Base-by-base conservation (phyloP, 2,113 vertebrate genomes). In the Mesoclemmys tuberculata region DNA sequence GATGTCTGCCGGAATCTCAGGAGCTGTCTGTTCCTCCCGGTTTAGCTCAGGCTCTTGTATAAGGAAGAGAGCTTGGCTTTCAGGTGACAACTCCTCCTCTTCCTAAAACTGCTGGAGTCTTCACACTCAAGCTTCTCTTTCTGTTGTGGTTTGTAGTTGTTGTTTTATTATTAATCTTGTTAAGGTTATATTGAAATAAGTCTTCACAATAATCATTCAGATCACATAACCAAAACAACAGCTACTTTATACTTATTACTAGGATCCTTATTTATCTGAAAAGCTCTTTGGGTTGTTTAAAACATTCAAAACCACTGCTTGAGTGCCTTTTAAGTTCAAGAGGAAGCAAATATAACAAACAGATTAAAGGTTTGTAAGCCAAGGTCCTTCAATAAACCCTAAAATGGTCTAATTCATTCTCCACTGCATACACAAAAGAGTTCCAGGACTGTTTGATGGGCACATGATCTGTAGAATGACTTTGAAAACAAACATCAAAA, bases 241-340 rank as follows among this genome's bases (percentile, higher is more conserved):
- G 61, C 80, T 96, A 48, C 90, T 94, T 89, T 38, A 51, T 92
- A 77, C 75, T 61, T 38, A 71, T 77, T 89, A 75, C 85, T 74
- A 56, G 89, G 83, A 77, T 64, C 85, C 54, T 51, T 89, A 85
- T 52, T 27, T 56, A 27, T 26, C 55, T 10, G 10, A 68, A 71
- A 89, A 87, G 71, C 82, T 55, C 10, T 85, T 41, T 0, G 0
- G 51, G 80, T 90, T 87, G 83, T 83, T 95, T 48, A 74, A 71
- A 56, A 87, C 74, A 90, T 86, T 90, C 81, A 56, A 85, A 93
- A 78, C 54, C 82, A 5, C 68, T 78, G 9, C 84, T 81, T 85
- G 79, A 80, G 68, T 48, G 27, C 35, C 68, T 88, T 88, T 38
- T 56, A 27, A 56, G 11, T 56, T 56, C 55, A 56, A 87, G 58